Conservation (phyloP, 2,797 vertebrate species). For the Eulemur coronatus region DNA sequence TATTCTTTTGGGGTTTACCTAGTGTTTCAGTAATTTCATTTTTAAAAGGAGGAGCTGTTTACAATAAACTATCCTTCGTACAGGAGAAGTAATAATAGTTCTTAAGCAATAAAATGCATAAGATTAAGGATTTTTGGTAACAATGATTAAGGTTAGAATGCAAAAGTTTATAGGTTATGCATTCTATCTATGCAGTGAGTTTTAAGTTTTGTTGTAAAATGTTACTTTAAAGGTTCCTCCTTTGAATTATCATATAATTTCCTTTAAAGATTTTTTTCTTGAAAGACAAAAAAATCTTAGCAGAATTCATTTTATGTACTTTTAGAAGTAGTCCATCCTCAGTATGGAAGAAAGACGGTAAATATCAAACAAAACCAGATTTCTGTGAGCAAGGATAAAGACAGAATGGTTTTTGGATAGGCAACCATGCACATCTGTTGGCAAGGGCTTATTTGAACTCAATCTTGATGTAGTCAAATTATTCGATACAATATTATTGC, state of each 20-base stretch:
- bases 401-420: neutral
- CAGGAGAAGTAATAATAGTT: neutral
- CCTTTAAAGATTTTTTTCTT: neutral
- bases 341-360: neutral
- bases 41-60: neutral
- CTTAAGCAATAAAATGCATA: neutral
- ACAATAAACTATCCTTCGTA: neutral
- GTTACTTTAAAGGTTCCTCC: neutral
- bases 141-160: neutral
- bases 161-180: neutral
- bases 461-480: neutral
- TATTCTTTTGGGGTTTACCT: neutral
- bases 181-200: neutral
- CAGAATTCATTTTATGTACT: neutral
- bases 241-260: neutral
- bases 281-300: neutral
- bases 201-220: constrained; percentile 30
- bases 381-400: neutral
- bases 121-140: neutral
- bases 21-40: neutral
- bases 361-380: neutral
- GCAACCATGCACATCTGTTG: neutral
- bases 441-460: neutral
- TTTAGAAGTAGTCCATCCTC: neutral
- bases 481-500: neutral